Conservation (phyloP, 2,113 vertebrate species). For the Tinamus guttatus region DNA sequence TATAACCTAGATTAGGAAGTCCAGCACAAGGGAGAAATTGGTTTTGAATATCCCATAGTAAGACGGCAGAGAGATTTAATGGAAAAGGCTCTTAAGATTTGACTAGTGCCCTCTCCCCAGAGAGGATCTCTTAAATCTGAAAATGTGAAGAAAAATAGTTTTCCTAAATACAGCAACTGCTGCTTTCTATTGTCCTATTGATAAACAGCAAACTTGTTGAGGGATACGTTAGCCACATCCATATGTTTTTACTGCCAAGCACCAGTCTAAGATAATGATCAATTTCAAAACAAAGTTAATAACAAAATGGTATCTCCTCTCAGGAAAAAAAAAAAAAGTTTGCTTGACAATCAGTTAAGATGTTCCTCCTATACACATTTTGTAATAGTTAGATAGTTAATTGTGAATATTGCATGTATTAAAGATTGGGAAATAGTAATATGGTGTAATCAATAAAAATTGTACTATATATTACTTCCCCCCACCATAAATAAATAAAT, state of each 20-base stretch:
- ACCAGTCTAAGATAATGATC: not conserved
- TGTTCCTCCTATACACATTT: not conserved
- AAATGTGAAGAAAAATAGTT: not conserved
- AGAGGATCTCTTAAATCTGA: not conserved
- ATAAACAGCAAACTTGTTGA: not conserved
- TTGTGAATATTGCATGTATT: not conserved
- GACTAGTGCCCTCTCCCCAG: not conserved
- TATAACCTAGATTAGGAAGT: rapidly evolving
- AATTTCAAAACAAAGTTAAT: not conserved
- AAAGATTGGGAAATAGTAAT: not conserved
- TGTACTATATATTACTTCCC: not conserved
- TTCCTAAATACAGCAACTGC: not conserved
- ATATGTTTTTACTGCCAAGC: not conserved
- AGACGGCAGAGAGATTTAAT: not conserved
- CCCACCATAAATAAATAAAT: too few species aligned
- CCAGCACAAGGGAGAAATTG: not conserved
- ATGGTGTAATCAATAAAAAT: not conserved
- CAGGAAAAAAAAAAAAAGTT: not conserved
- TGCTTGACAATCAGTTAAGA: not conserved
- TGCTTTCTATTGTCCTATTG: not conserved
- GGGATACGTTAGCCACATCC: not conserved
- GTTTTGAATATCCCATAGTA: not conserved
- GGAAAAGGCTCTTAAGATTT: not conserved
- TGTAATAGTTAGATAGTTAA: not conserved
- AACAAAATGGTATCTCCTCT: not conserved